Evolutionary conservation across 30 jellyfish, hydroid and myxozoan species (phyloP), one percentile per base, ranked within the genome.

Genomic region (Nemopilema nomurai): DNA sequence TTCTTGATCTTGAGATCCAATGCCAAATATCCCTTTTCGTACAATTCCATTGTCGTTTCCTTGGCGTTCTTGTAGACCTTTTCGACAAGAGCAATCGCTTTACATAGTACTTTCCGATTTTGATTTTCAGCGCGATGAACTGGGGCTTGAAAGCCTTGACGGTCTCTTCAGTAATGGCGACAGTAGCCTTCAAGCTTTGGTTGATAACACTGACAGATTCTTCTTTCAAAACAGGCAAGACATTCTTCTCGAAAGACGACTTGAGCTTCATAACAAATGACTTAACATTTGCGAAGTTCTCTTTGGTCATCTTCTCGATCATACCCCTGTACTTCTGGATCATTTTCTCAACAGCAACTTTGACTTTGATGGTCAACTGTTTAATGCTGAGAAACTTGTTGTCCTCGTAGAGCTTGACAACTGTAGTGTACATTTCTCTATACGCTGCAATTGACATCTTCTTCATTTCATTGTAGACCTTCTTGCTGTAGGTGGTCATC

Each of bases 131-230:
- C 65, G 83, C 65, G 65, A 32, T 27, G 90, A 51, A 90, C 52
- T 95, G 99, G 3, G 99, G 99, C 28, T 27, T 41, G 91, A 79
- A 95, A 16, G 97, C 94, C 31, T 81, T 87, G 74, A 79, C 88
- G 7, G 94, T 87, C 49, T 80, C 97, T 33, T 95, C 88, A 3
- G 97, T 96, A 19, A 95, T 8, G 28, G 79, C 50, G 22, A 95
- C 99, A 19, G 97, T 71, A 23, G 88, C 88, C 29, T 83, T 84
- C 22, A 95, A 83, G 51, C 97, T 87, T 81, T 95, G 99, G 87
- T 95, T 90, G 75, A 95, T 69, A 67, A 95, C 80, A 23, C 98
- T 91, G 51, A 86, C 97, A 28, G 79, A n/a, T 62, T 95, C 99
- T 29, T 71, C 90, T 30, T 70, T 85, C 21, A 87, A 62, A 65